Percentiles rank a stretch among this genome's conserved stretches.
These are phyloP conservation scores for Laterallus jamaicensis DNA, from an alignment of 2,113 vertebrate species.

Conservation along the genomic window DNA sequence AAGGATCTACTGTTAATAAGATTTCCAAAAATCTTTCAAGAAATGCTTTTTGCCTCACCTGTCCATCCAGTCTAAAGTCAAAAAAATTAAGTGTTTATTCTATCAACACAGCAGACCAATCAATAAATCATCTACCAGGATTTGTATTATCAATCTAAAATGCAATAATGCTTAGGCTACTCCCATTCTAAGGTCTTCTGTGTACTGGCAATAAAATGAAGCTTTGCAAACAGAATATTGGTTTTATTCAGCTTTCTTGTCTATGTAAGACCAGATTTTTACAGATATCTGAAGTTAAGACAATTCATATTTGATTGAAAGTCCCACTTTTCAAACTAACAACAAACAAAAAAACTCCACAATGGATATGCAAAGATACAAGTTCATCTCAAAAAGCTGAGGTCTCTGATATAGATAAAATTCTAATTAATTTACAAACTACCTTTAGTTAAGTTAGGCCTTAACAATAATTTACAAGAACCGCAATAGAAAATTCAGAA, in stretches of 20 bases:
- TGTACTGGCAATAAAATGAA: neutral
- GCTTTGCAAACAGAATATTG: neutral
- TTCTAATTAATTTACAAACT: neutral
- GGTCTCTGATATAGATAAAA: neutral
- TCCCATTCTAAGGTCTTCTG: neutral
- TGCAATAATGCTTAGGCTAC: neutral
- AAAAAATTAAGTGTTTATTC: neutral
- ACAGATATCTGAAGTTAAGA: neutral
- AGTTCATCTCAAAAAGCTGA: neutral
- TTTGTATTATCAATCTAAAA: neutral
- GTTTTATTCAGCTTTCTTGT: neutral
- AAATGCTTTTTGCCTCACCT: neutral
- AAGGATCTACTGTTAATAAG: neutral
- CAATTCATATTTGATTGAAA: neutral
- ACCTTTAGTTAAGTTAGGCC: neutral
- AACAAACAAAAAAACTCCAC: neutral
- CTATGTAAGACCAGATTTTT: neutral
- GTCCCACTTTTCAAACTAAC: neutral
- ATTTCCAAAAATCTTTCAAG: neutral
- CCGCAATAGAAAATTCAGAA: neutral
- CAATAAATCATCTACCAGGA: neutral
- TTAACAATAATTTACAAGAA: neutral
- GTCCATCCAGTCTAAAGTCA: neutral
- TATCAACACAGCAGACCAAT: neutral
- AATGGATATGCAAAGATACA: neutral